These are phyloP conservation scores for Moxostoma hubbsi DNA, from an alignment of 2,797 vertebrate species.

Conservation along the genomic window DNA sequence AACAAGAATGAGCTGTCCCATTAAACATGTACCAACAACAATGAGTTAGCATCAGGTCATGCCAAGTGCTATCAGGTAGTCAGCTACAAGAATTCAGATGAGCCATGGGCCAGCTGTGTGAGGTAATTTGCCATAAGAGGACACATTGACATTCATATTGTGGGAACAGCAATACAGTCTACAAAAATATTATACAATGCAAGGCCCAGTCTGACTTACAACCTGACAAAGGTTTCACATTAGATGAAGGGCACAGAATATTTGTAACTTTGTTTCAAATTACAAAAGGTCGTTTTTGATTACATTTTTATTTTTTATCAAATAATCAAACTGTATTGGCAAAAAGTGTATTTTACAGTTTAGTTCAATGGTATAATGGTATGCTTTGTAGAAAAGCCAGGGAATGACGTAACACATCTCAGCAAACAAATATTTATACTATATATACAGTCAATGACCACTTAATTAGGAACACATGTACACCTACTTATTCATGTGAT, in stretches of 20 bases:
- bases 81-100: conserved; percentile 55
- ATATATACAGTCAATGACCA: no score
- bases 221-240: neutral
- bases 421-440: no score
- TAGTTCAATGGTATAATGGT: neutral
- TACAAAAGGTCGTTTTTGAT: neutral
- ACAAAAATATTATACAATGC: neutral
- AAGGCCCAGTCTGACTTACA: neutral
- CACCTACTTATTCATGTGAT: no score
- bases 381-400: neutral
- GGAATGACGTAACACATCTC: neutral
- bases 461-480: no score
- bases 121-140: conserved; percentile 53
- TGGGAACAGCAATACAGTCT: neutral
- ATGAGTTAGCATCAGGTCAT: conserved; percentile 68
- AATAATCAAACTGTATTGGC: conserved; percentile 16
- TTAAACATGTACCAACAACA: conserved; percentile 81
- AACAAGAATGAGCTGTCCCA: conserved; percentile 73
- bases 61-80: conserved; percentile 76
- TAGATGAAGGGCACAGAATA: neutral
- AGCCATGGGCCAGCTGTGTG: conserved; percentile 60
- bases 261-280: neutral
- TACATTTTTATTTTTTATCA: neutral
- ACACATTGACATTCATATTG: neutral
- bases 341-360: neutral